These are phyloP conservation scores for Myotis vivesi DNA, from an alignment of 2,797 vertebrate genomes.

Conservation along the genomic window DNA sequence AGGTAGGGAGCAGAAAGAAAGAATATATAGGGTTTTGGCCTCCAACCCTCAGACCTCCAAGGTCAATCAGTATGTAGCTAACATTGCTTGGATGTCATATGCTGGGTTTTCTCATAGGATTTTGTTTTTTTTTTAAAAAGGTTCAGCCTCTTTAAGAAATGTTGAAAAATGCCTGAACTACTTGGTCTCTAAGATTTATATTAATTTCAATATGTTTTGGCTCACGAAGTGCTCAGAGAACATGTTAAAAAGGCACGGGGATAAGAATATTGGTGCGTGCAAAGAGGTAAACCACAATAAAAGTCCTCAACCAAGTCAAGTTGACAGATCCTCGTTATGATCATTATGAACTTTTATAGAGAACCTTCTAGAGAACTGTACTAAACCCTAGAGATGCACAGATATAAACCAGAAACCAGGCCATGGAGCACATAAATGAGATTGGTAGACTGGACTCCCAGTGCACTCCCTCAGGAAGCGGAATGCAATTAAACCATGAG, in stretches of 20 bases:
- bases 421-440: not conserved
- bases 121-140: not conserved
- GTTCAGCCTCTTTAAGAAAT: not conserved
- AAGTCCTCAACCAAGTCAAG: not conserved
- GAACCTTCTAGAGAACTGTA: slow-evolving; percentile 21
- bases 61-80: not conserved
- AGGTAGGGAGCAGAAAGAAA: not conserved
- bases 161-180: not conserved
- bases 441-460: not conserved
- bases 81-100: not conserved
- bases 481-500: not conserved
- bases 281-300: not conserved
- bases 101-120: not conserved
- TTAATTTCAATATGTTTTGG: not conserved
- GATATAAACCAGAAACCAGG: not conserved
- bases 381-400: not conserved
- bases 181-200: not conserved
- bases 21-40: not conserved
- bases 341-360: not conserved
- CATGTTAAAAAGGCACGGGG: not conserved
- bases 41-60: not conserved
- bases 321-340: not conserved
- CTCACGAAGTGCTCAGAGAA: slow-evolving; percentile 6
- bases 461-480: not conserved
- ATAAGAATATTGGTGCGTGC: not conserved